A percentile compares a stretch with the other conserved stretches of the same genome.
These are phyloP conservation scores for Onychomys torridus DNA, from an alignment of 2,797 vertebrate genomes.

Conservation along the genomic window DNA sequence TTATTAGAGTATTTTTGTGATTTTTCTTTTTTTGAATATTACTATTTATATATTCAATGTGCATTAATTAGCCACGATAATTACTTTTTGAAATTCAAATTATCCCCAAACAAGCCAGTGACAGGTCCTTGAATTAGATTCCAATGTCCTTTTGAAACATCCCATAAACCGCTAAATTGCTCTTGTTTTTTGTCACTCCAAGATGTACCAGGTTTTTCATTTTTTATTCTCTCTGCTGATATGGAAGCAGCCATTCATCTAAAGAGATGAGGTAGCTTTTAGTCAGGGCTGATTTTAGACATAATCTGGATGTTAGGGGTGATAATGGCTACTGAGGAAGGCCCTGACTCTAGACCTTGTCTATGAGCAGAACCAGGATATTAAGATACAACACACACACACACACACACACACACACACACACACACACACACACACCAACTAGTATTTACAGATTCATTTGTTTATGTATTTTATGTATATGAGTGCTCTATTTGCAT, in stretches of 20 bases:
- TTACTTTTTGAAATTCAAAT: constrained; percentile 40
- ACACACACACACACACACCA: not conserved
- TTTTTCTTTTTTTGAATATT: constrained; percentile 23
- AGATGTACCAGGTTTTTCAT: not conserved
- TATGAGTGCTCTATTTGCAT: not conserved
- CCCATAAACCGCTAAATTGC: not conserved
- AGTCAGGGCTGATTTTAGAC: constrained; percentile 11
- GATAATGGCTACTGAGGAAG: not conserved
- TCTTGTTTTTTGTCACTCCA: not conserved
- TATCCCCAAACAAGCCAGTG: not conserved
- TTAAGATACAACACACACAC: not conserved
- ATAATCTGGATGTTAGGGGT: not conserved
- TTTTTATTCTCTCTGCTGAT: not conserved
- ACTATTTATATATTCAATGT: not conserved
- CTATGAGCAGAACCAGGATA: not conserved
- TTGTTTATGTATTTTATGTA: not conserved
- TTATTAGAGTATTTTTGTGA: not conserved
- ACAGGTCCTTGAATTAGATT: not conserved
- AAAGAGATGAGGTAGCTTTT: not conserved
- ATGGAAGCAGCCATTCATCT: not conserved
- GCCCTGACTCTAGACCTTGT: not conserved
- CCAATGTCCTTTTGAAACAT: constrained; percentile 30
- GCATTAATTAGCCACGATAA: not conserved
- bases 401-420: not conserved
- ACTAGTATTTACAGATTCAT: not conserved